A percentile compares a stretch with the other conserved stretches of the same genome.
phyloP scores from a whole-genome alignment of 2,113 vertebrate species.

The Gnathonemus echidnorhynchus region DNA sequence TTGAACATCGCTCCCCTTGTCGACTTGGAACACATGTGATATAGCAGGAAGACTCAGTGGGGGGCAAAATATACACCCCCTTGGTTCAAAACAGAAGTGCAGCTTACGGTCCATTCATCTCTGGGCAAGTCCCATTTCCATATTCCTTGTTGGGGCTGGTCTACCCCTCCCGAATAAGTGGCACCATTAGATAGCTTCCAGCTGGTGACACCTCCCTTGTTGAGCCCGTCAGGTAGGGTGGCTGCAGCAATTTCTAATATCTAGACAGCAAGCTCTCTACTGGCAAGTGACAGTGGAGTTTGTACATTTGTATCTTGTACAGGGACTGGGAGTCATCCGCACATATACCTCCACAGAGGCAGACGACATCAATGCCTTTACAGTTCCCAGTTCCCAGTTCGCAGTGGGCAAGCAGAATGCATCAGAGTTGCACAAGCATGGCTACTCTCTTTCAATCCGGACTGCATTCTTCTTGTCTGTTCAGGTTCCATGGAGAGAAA shows the following conservation, averaged over 20 bases:
- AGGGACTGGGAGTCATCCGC: neutral
- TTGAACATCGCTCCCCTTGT: neutral
- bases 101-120: neutral
- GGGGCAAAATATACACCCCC: neutral
- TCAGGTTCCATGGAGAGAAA: neutral
- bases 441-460: neutral
- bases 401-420: neutral
- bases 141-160: neutral
- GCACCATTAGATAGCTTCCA: neutral
- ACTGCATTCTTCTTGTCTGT: neutral
- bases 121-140: neutral
- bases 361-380: neutral
- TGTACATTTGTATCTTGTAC: neutral
- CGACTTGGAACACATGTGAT: neutral
- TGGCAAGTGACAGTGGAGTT: neutral
- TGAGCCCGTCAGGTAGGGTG: conserved; percentile 1
- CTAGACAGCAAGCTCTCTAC: neutral
- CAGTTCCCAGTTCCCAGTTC: neutral
- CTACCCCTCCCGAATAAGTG: neutral
- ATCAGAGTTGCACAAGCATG: neutral
- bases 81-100: neutral
- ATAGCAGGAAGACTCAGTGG: neutral
- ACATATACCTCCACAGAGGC: neutral
- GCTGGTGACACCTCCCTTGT: neutral
- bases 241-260: neutral